Evolutionary conservation across 2,797 vertebrate species (phyloP).

Genomic region (Xerus rutilus): DNA sequence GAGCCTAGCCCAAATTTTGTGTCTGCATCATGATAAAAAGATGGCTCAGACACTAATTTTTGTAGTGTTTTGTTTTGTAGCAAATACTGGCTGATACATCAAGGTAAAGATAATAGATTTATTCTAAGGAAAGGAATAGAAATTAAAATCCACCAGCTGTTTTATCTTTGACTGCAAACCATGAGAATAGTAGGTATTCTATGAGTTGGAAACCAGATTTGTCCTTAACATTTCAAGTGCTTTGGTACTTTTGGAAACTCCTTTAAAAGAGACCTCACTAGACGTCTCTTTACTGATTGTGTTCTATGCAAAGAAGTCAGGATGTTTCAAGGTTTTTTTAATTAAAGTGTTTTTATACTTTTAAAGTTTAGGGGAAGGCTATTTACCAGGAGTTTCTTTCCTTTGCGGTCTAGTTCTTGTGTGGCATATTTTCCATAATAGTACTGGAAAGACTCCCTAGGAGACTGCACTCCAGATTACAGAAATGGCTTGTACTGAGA

Average conservation of each 20-base stretch:
- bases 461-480: neutral
- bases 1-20: neutral
- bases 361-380: slow-evolving; percentile 24
- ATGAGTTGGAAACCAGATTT: neutral
- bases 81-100: neutral
- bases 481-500: neutral
- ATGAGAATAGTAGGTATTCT: neutral
- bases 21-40: neutral
- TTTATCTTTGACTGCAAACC: neutral
- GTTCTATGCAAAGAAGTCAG: neutral
- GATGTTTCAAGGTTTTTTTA: slow-evolving; percentile 23
- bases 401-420: slow-evolving; percentile 2
- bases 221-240: neutral
- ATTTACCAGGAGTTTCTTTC: slow-evolving; percentile 4
- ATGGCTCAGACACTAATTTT: neutral
- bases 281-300: neutral
- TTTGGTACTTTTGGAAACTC: neutral
- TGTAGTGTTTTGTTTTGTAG: neutral
- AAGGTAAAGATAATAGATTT: neutral
- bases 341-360: slow-evolving; percentile 3
- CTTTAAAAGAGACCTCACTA: neutral
- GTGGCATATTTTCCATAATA: slow-evolving; percentile 58
- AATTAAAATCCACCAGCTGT: neutral
- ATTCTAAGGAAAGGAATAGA: neutral
- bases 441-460: neutral